Base-by-base conservation (phyloP, 2,113 vertebrate species). In the Willisornis vidua region DNA sequence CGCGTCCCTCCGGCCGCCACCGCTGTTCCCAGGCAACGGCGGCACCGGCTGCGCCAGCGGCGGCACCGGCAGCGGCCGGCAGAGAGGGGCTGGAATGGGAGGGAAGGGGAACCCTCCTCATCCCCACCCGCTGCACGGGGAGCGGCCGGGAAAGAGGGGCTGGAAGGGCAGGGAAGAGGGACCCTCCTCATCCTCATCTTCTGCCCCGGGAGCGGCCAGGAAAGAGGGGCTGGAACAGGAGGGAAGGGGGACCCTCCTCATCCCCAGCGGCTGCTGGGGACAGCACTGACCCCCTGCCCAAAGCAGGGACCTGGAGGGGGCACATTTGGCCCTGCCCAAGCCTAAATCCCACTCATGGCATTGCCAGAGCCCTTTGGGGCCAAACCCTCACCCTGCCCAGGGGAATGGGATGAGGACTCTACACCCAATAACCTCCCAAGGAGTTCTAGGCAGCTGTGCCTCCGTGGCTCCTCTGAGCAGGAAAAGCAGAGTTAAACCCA, bases 11-110 rank as follows among this genome's bases (percentile, higher is more conserved):
- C 79, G 90, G 58, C 33, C 51, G 79, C 22, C 24, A 20, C 75
- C 45, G 62, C 55, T 1, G 96, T 98, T 97, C 91, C 97, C 96
- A 89, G 87, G 97, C 92, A 97, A 98, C 97, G 33, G 28, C 66
- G 1, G 28, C 88, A 4, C 68, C 45, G 62, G 54, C 28, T 12
- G 19, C 9, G 14, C 37, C 85, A 28, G 65, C 29, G 4, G 17
- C 71, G 7, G 35, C 59, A 26, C 25, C 59, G 61, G 61, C 37
- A 25, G 14, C 57, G 22, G 14, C 45, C 45, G 16, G 55, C 33
- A n/a, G 57, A n/a, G 19, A 58, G 14, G 4, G 63, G 22, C 6
- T 17, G 23, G 33, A n/a, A 19, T 5, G 23, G 33, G 66, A 9
- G 39, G 16, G 7, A 10, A n/a, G 16, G 16, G 10, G 28, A 10